phyloP scores from a whole-genome alignment of 1,140 invertebrate genomes.

The Neelides sp. region DNA sequence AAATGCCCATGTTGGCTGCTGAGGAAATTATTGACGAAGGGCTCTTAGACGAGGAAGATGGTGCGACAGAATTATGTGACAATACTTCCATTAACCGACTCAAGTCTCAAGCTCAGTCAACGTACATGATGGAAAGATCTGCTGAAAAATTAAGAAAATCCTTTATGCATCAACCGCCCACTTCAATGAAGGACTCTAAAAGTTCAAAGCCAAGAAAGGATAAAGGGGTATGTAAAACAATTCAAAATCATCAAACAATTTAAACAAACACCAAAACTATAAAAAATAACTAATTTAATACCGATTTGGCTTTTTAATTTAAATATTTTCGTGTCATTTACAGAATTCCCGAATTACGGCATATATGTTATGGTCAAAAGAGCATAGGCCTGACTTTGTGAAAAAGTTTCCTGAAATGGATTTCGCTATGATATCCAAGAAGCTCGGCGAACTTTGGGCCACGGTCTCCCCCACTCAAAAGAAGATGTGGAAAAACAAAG shows the following conservation, averaged over 20 bases:
- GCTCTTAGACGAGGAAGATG: slow-evolving; percentile 18
- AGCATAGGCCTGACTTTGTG: slow-evolving; percentile 57
- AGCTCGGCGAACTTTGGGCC: slow-evolving; percentile 70
- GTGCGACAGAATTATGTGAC: not conserved
- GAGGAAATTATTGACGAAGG: slow-evolving; percentile 24
- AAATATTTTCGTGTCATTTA: slow-evolving; percentile 27
- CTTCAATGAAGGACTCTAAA: not conserved
- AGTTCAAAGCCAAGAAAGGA: slow-evolving; percentile 56
- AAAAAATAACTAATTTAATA: slow-evolving; percentile 9
- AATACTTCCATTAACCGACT: slow-evolving; percentile 12
- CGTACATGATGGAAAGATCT: slow-evolving; percentile 65
- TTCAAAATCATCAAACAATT: slow-evolving; percentile 4
- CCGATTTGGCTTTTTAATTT: not conserved
- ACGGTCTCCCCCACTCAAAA: slow-evolving; percentile 47
- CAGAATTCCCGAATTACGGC: slow-evolving; percentile 68
- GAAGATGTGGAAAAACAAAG: slow-evolving; percentile 36
- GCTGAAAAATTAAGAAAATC: slow-evolving; percentile 57
- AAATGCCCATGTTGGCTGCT: slow-evolving; percentile 19
- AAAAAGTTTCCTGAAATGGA: slow-evolving; percentile 58
- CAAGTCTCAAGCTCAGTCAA: slow-evolving; percentile 42
- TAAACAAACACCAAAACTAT: not conserved
- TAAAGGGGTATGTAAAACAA: slow-evolving; percentile 45
- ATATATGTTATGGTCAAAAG: slow-evolving; percentile 79
- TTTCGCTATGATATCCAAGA: slow-evolving; percentile 63
- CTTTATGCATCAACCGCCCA: no score